Conservation (phyloP, 2,113 vertebrate species). For the Colossoma macropomum region DNA sequence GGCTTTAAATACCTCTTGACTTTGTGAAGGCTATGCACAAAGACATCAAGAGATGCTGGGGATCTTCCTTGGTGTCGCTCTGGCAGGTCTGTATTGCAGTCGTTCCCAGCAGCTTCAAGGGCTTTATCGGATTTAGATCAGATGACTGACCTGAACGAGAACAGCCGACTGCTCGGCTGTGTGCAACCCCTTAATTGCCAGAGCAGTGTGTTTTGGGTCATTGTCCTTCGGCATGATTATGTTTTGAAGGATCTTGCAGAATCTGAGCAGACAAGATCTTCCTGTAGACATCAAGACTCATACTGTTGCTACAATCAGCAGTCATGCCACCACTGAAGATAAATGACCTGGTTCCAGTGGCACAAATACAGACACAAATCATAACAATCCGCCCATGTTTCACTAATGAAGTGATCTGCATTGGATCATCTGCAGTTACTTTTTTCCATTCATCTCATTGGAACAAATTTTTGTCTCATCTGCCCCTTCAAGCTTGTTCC, state of each 20-base stretch:
- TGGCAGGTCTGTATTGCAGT: background rate
- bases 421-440: background rate
- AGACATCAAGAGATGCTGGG: background rate
- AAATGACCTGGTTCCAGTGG: background rate
- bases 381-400: background rate
- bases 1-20: background rate
- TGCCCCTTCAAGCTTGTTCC: background rate
- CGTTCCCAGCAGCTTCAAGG: background rate
- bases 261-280: background rate
- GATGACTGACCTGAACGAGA: slow-evolving; percentile 2
- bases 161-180: background rate
- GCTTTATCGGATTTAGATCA: slow-evolving; percentile 13
- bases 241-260: background rate
- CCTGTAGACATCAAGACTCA: background rate
- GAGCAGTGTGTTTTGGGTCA: background rate
- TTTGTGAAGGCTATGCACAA: background rate
- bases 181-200: background rate
- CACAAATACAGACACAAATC: background rate
- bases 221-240: background rate
- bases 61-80: background rate
- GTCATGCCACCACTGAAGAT: background rate
- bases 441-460: background rate
- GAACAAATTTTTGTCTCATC: background rate
- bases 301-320: background rate
- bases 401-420: background rate